A percentile compares a stretch with the other conserved stretches of the same genome.
These are phyloP conservation scores for Drosophila ambigua DNA, from an alignment of 1,140 invertebrate species.

Conservation along the genomic window DNA sequence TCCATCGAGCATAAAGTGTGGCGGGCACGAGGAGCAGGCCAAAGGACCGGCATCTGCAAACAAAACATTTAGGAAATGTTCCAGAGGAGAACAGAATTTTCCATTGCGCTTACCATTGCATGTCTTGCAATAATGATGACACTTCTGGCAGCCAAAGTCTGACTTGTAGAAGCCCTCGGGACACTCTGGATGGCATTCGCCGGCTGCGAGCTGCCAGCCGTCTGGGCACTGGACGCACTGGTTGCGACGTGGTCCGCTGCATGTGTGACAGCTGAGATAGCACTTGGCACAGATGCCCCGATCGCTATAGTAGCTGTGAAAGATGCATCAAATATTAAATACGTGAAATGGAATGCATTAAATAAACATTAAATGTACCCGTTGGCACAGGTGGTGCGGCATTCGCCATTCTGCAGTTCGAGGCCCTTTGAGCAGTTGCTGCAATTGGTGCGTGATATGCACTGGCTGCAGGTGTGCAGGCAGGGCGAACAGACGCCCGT, in stretches of 20 bases:
- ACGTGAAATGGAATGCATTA: neutral
- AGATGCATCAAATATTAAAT: neutral
- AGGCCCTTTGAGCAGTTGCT: slow-evolving; percentile 89
- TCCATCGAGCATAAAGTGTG: slow-evolving; percentile 89
- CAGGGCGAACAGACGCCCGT: slow-evolving; percentile 89
- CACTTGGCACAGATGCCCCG: slow-evolving; percentile 91
- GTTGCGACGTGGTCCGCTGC: slow-evolving; percentile 90
- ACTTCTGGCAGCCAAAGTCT: slow-evolving; percentile 91
- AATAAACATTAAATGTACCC: slow-evolving; percentile 82
- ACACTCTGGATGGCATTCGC: slow-evolving; percentile 92
- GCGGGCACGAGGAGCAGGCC: slow-evolving; percentile 89
- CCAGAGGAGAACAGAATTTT: neutral
- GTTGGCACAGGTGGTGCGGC: slow-evolving; percentile 89
- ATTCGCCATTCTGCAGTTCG: slow-evolving; percentile 91
- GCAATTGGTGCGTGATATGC: slow-evolving; percentile 90
- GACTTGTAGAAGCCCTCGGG: slow-evolving; percentile 93
- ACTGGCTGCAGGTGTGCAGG: slow-evolving; percentile 90
- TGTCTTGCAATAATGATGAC: slow-evolving; percentile 92
- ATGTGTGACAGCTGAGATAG: slow-evolving; percentile 92
- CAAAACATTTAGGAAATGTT: neutral
- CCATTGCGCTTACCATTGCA: slow-evolving; percentile 87
- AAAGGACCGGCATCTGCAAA: slow-evolving; percentile 87
- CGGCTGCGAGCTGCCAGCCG: slow-evolving; percentile 90
- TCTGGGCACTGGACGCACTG: slow-evolving; percentile 92
- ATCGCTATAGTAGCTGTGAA: slow-evolving; percentile 91